phyloP scores from a whole-genome alignment of 2,888 invertebrate genomes.

The Meteorus colon region DNA sequence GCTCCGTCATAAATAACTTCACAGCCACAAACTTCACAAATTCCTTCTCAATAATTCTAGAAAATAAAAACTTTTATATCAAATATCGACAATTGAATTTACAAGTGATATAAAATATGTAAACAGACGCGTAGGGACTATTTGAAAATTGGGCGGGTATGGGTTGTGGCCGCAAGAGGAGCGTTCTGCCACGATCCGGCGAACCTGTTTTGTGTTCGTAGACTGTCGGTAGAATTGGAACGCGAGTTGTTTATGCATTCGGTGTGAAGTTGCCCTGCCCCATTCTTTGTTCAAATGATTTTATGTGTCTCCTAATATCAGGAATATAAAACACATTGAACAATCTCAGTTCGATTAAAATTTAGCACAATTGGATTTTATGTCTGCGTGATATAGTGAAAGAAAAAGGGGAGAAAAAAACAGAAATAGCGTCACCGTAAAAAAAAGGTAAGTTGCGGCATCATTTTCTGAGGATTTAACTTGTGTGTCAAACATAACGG shows the following conservation, averaged over 20 bases:
- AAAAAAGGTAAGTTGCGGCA: slow-evolving; percentile 24
- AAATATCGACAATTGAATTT: neutral
- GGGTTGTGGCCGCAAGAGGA: slow-evolving; percentile 57
- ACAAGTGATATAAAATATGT: neutral
- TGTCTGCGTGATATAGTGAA: neutral
- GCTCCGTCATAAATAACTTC: too few relatives aligned
- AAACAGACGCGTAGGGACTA: slow-evolving; percentile 55
- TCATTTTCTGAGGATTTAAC: slow-evolving; percentile 13
- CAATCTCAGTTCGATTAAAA: neutral
- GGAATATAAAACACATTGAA: neutral
- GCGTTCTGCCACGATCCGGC: slow-evolving; percentile 63
- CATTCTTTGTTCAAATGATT: slow-evolving; percentile 38
- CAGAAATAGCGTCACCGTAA: neutral
- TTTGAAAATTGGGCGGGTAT: slow-evolving; percentile 61
- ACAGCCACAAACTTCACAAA: too few relatives aligned
- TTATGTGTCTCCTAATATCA: neutral
- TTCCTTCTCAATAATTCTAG: too few relatives aligned
- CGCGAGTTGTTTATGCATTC: slow-evolving; percentile 63
- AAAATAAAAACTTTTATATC: neutral
- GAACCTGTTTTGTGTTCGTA: slow-evolving; percentile 62
- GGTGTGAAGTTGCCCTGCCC: slow-evolving; percentile 52
- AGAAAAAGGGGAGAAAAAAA: neutral
- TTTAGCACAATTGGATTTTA: slow-evolving; percentile 10
- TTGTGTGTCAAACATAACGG: neutral
- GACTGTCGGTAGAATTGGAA: slow-evolving; percentile 61